phyloP scores from a whole-genome alignment of 2,113 vertebrate genomes.

The Hippoglossus stenolepis region DNA sequence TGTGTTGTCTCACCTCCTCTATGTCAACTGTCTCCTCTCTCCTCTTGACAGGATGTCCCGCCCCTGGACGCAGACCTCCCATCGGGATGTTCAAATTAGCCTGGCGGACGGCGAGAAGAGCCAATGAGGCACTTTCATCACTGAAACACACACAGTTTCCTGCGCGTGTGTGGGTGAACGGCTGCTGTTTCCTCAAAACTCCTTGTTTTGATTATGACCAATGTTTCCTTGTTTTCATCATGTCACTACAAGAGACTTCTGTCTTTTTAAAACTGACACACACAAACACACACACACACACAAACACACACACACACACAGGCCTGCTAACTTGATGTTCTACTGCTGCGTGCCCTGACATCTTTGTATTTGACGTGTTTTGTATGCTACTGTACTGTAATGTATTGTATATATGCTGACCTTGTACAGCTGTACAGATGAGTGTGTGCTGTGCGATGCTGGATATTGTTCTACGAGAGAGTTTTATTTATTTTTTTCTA shows the following conservation, averaged over 20 bases:
- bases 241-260: constrained; percentile 41
- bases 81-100: constrained; percentile 99
- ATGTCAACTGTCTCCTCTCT: constrained; percentile 89
- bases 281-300: constrained; percentile 28
- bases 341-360: constrained; percentile 48
- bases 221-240: constrained; percentile 52
- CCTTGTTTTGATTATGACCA: constrained; percentile 44
- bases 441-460: constrained; percentile 29
- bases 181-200: constrained; percentile 40
- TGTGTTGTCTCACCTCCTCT: constrained; percentile 87
- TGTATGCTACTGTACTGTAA: constrained; percentile 53
- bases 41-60: constrained; percentile 93
- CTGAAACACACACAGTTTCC: not conserved
- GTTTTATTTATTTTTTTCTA: constrained; percentile 28
- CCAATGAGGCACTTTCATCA: constrained; percentile 57
- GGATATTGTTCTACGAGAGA: constrained; percentile 23
- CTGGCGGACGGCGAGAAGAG: constrained; percentile 79
- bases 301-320: constrained; percentile 17
- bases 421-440: constrained; percentile 72
- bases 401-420: constrained; percentile 64
- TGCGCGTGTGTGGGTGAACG: not conserved
- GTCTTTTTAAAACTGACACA: constrained; percentile 59
- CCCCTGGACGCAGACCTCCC: constrained; percentile 97
- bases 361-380: constrained; percentile 47
- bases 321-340: constrained; percentile 60